These are phyloP conservation scores for Paratilapia polleni DNA, from an alignment of 2,113 vertebrate species.

Conservation along the genomic window DNA sequence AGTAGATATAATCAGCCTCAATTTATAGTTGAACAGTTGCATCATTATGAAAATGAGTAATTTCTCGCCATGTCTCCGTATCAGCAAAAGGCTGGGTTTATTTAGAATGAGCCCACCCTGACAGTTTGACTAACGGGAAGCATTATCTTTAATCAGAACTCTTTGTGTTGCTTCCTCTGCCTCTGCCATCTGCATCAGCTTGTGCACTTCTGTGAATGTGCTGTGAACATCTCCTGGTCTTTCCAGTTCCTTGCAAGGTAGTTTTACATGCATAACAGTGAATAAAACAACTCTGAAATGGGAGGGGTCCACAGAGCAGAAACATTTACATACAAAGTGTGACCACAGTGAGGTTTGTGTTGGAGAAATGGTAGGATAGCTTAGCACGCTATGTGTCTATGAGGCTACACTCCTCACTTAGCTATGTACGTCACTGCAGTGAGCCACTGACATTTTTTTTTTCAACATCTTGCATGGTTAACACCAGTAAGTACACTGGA, in stretches of 20 bases:
- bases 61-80: constrained; percentile 30
- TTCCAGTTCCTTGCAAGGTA: background rate
- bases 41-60: constrained; percentile 67
- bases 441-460: background rate
- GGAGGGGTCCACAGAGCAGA: background rate
- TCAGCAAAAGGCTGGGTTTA: constrained; percentile 57
- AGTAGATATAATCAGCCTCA: constrained; percentile 70
- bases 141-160: constrained; percentile 79
- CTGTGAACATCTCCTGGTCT: constrained; percentile 29
- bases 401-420: background rate
- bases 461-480: background rate
- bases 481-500: background rate
- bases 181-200: constrained; percentile 71
- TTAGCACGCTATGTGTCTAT: background rate
- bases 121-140: constrained; percentile 69
- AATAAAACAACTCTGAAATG: background rate
- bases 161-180: constrained; percentile 79
- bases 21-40: constrained; percentile 68
- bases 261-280: background rate
- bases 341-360: background rate
- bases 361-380: background rate
- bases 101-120: constrained; percentile 59
- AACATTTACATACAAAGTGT: background rate
- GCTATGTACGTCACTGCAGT: background rate
- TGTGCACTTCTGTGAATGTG: background rate